These are phyloP conservation scores for Drosophila pseudotalamancana DNA, from an alignment of 2,888 invertebrate genomes.

Conservation along the genomic window DNA sequence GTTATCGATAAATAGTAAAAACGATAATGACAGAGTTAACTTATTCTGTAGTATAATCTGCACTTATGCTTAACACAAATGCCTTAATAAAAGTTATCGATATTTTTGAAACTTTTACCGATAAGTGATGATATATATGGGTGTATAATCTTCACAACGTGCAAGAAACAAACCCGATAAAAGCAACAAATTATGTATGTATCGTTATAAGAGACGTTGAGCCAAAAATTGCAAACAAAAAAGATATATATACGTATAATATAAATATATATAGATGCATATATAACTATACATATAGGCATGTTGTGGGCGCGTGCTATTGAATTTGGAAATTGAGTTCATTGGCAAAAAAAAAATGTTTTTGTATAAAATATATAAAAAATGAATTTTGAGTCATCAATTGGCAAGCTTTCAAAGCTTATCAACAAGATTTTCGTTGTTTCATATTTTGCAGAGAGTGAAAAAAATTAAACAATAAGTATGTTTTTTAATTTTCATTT, in stretches of 20 bases:
- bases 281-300: neutral
- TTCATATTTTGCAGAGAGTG: neutral
- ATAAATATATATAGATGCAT: neutral
- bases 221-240: conserved; percentile 1
- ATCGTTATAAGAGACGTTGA: conserved; percentile 1
- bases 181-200: neutral
- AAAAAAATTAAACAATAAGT: neutral
- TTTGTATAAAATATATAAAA: conserved; percentile 7
- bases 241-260: conserved; percentile 1
- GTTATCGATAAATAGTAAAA: neutral
- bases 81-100: too few relatives aligned
- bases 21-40: too few relatives aligned
- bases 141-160: too few relatives aligned
- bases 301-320: conserved; percentile 4
- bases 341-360: conserved; percentile 27
- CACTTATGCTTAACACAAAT: too few relatives aligned
- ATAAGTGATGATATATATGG: too few relatives aligned
- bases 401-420: conserved; percentile 21
- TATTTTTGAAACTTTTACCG: too few relatives aligned
- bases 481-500: conserved; percentile 16
- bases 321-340: conserved; percentile 31
- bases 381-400: conserved; percentile 7
- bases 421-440: conserved; percentile 16
- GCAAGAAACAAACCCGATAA: too few relatives aligned
- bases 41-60: too few relatives aligned